Conservation (phyloP, 2,113 vertebrate species). For the Alaudala cheleensis region DNA sequence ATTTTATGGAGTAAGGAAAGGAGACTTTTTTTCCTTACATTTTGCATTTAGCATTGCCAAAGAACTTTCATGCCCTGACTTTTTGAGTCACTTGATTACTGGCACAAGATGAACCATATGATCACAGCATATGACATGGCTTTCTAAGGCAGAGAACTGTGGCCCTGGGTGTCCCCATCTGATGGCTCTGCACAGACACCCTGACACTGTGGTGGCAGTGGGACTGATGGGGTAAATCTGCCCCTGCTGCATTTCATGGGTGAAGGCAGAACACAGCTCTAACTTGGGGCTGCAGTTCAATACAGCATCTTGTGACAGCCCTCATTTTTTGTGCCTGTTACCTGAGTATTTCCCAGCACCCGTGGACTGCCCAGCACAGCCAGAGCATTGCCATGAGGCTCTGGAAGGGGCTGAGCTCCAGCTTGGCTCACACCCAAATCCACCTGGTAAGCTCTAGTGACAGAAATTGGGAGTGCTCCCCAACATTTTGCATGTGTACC, state of each 20-base stretch:
- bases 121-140: accelerated
- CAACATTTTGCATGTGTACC: not conserved
- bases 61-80: not conserved
- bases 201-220: accelerated
- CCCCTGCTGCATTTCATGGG: not conserved
- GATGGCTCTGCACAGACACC: not conserved
- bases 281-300: not conserved
- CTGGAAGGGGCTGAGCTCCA: not conserved
- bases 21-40: accelerated
- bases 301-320: not conserved
- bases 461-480: not conserved
- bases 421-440: not conserved
- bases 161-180: not conserved
- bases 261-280: accelerated
- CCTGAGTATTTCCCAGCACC: not conserved
- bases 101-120: not conserved
- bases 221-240: not conserved
- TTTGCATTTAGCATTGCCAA: not conserved
- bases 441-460: not conserved
- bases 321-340: not conserved
- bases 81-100: not conserved
- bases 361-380: not conserved
- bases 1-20: not conserved
- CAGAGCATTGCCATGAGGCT: accelerated
- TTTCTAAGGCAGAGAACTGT: not conserved